Base-by-base conservation (phyloP, 2,888 invertebrate genomes). In the Phyto melanocephala region DNA sequence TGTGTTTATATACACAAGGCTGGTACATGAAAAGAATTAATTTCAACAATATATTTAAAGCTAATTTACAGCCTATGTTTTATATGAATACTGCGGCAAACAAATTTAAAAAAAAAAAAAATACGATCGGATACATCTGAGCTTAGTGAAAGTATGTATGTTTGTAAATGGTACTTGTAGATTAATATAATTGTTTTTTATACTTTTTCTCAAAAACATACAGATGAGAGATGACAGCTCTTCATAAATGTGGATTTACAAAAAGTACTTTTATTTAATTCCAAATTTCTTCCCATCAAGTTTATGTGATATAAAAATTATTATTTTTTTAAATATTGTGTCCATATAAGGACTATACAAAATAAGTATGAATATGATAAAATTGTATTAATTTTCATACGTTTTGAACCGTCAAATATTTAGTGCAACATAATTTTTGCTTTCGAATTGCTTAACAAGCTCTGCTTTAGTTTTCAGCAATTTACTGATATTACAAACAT, bases 121-220 rank as follows among this genome's bases (percentile, higher is more conserved):
- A 50, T 28, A 22, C 54, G 33, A 60, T 45, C 50, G 45, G n/a
- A n/a, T 54, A 62, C 17, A 72, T 62, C 52, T 52, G 10, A 62
- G 42, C 45, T 33, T 74, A 63, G 63, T 54, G 74, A 74, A 74
- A 63, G 63, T 74, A 63, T 54, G 54, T 42, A 68, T 58, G 47
- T 28, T 28, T 28, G 28, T 28, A 28, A n/a, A n/a, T n/a, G n/a
- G n/a, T 47, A 70, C 35, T 33, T 45, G 35, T 47, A 37, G 28
- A 71, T 72, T 60, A 42, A 40, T 24, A 40, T 33, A 1, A 45
- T 45, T 45, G n/a, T n/a, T 52, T 20, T 67, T 67, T 1, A 3
- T 40, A 40, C 7, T 28, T 37, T 24, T 37, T 68, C n/a, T 68
- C 24, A 56, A 37, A 50, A 52, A 52, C 11, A 17, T 15, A 24